Evolutionary conservation across 2,888 invertebrate genomes (phyloP).

Genomic region (Perizoma affinitatum): DNA sequence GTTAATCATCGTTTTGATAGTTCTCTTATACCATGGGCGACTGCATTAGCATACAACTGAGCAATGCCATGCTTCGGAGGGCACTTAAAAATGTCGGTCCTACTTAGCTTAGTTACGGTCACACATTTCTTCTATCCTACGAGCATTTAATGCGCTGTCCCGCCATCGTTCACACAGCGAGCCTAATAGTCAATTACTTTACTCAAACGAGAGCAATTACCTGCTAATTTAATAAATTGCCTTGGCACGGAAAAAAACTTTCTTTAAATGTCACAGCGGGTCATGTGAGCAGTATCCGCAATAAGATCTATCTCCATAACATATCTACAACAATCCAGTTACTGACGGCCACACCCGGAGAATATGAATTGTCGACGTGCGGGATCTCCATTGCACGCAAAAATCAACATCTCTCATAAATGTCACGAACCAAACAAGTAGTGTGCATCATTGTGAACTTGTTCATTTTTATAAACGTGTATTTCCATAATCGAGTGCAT

Average conservation of each 20-base stretch:
- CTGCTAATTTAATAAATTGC: constrained; percentile 51
- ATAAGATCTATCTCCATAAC: constrained; percentile 50
- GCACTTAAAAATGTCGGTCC: too few species aligned
- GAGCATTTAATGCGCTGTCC: constrained; percentile 17
- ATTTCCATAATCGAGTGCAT: too few species aligned
- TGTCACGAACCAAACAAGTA: constrained; percentile 55
- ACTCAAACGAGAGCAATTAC: constrained; percentile 57
- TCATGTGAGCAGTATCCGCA: constrained; percentile 52
- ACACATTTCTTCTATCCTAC: too few species aligned
- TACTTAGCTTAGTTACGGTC: too few species aligned
- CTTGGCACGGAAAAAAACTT: constrained; percentile 46
- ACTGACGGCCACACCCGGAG: constrained; percentile 47
- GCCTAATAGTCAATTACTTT: constrained; percentile 48
- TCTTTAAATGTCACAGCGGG: constrained; percentile 52
- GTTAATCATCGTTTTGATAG: too few species aligned
- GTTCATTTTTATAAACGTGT: background rate
- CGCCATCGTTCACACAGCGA: constrained; percentile 46
- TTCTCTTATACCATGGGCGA: too few species aligned
- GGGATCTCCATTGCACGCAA: constrained; percentile 64
- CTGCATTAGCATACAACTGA: too few species aligned
- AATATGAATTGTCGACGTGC: constrained; percentile 51
- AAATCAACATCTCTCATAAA: constrained; percentile 50
- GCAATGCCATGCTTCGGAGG: too few species aligned
- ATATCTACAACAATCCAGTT: constrained; percentile 59
- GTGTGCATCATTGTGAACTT: constrained; percentile 48